phyloP scores from a whole-genome alignment of 23 tunicate genomes.

The Trididemnum miniatum region DNA sequence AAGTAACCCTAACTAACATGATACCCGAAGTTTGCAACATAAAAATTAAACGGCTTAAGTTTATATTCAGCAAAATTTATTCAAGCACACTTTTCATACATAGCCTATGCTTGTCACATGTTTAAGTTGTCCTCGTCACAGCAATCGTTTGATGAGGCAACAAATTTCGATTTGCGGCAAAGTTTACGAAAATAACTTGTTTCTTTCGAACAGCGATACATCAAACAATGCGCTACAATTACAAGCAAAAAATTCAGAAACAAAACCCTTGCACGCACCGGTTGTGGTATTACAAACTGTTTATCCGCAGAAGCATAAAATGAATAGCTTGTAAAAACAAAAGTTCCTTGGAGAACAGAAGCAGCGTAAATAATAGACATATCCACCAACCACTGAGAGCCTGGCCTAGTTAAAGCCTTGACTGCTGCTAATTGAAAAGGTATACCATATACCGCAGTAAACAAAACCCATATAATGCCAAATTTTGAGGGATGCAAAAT shows the following conservation, averaged over 20 bases:
- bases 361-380: slow-evolving; percentile 52
- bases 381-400: slow-evolving; percentile 50
- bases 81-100: no score
- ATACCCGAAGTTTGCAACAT: no score
- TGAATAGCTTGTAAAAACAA: slow-evolving; percentile 22
- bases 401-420: slow-evolving; percentile 16
- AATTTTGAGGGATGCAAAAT: slow-evolving; percentile 48
- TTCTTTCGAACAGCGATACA: slow-evolving; percentile 30
- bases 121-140: no score
- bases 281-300: slow-evolving; percentile 15
- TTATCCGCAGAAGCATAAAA: slow-evolving; percentile 30
- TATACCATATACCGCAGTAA: slow-evolving; percentile 48
- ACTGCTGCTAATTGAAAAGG: slow-evolving; percentile 52
- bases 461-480: slow-evolving; percentile 55
- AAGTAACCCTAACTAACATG: no score
- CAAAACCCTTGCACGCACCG: neutral
- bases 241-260: slow-evolving; percentile 17
- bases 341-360: slow-evolving; percentile 46
- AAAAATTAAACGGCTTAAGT: no score
- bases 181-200: neutral
- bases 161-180: neutral
- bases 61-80: no score
- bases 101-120: no score
- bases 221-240: slow-evolving; percentile 15
- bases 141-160: no score